Evolutionary conservation across 2,113 vertebrate species (phyloP).

Genomic region (Upupa epops): DNA sequence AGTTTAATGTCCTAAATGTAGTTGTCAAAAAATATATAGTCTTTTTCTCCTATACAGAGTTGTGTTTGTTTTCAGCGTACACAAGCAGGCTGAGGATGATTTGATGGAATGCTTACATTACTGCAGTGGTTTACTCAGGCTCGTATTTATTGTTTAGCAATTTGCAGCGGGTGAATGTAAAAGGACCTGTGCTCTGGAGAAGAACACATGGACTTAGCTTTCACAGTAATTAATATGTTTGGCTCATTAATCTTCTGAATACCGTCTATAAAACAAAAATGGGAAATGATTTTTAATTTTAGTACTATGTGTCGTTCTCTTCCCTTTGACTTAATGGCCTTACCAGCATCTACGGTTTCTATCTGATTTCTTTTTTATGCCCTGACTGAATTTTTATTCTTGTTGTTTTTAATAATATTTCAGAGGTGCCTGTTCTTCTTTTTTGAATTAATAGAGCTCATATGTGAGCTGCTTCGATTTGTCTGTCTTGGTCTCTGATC

Average conservation of each 20-base stretch:
- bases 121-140: background rate
- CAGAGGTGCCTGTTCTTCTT: background rate
- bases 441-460: background rate
- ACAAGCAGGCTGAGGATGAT: background rate
- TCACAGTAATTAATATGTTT: background rate
- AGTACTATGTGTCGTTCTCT: background rate
- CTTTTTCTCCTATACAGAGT: background rate
- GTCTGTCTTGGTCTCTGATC: background rate
- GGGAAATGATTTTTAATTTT: background rate
- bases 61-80: conserved; percentile 13
- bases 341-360: background rate
- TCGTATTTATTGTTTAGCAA: background rate
- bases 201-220: background rate
- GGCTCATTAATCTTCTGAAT: background rate
- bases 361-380: background rate
- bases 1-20: background rate
- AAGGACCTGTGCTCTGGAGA: background rate
- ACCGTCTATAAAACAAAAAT: background rate
- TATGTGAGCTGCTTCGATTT: background rate
- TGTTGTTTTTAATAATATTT: background rate
- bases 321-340: background rate
- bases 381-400: background rate
- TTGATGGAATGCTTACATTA: background rate
- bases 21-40: background rate
- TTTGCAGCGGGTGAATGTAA: background rate